Conservation (phyloP, 2,113 vertebrate genomes). For the Etheostoma spectabile region DNA sequence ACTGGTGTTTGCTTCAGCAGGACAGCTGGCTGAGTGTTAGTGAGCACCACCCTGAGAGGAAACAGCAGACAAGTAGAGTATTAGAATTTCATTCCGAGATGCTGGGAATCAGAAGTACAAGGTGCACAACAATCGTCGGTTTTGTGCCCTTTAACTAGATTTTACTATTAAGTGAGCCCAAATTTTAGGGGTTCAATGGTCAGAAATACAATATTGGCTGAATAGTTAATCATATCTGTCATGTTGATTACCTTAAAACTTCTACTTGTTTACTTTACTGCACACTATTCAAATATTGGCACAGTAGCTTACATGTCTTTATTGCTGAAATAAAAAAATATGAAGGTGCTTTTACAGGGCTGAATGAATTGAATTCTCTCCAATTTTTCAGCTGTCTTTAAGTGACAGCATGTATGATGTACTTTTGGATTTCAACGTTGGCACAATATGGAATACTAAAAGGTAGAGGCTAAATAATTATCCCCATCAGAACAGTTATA, state of each 20-base stretch:
- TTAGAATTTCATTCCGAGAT: conserved; percentile 32
- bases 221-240: conserved; percentile 3
- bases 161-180: neutral
- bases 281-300: conserved; percentile 22
- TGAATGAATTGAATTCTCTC: conserved; percentile 20
- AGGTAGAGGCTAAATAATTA: conserved; percentile 63
- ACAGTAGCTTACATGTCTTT: neutral
- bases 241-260: neutral
- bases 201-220: neutral
- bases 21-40: conserved; percentile 23
- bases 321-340: conserved; percentile 20
- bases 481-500: conserved; percentile 66
- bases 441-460: conserved; percentile 62
- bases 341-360: neutral
- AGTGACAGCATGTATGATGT: conserved; percentile 34
- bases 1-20: conserved; percentile 43
- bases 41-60: conserved; percentile 57
- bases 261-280: conserved; percentile 4
- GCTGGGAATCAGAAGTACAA: neutral
- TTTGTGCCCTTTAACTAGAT: neutral
- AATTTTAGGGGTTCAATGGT: neutral
- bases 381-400: conserved; percentile 34
- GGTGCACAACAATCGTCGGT: neutral
- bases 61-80: conserved; percentile 37
- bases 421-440: conserved; percentile 40